Evolutionary conservation across 2,113 vertebrate genomes (phyloP), one percentile per base, ranked within the genome.

Genomic region (Nyctibius bracteatus): DNA sequence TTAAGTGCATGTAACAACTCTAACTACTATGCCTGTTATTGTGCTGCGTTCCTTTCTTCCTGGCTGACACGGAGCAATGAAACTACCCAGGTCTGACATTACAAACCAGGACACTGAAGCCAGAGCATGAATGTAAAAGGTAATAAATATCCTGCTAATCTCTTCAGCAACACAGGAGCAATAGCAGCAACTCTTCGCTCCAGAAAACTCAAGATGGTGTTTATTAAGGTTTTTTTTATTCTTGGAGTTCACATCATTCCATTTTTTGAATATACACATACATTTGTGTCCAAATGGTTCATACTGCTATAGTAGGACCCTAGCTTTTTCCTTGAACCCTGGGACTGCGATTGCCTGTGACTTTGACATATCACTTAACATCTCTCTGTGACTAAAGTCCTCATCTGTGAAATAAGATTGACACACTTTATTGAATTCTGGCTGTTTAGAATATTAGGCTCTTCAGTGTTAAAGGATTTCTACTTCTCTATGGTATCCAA

Each of bases 141-240:
- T 58, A 94, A 81, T 70, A 94, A 95, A 94, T 61, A 82, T 61
- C 65, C 37, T 65, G 46, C 55, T 96, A 92, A 92, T 90, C 59
- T 91, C 66, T 72, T 24, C 73, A 92, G 65, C 66, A 94, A 85
- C 61, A 88, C 58, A 92, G 80, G 83, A 93, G 63, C 63, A 90
- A 86, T 16, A 68, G 49, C 71, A 95, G 63, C 54, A 72, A n/a
- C 24, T 65, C 31, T 73, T 70, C 61, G 28, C 46, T 90, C 43
- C 59, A 88, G 62, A 84, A 85, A 84, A 55, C 11, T 75, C 61
- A 63, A 91, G 44, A 24, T 52, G 57, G 44, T 81, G 35, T 67
- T 94, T 67, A 71, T 87, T 72, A 79, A 78, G 39, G 8, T 27
- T 30, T 65, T 63, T 70, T 55, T 84, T 54, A 16, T 73, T 89